Percentiles rank a stretch among this genome's conserved stretches.
Evolutionary conservation across 2,113 vertebrate genomes (phyloP).

Genomic region (Macquaria australasica): DNA sequence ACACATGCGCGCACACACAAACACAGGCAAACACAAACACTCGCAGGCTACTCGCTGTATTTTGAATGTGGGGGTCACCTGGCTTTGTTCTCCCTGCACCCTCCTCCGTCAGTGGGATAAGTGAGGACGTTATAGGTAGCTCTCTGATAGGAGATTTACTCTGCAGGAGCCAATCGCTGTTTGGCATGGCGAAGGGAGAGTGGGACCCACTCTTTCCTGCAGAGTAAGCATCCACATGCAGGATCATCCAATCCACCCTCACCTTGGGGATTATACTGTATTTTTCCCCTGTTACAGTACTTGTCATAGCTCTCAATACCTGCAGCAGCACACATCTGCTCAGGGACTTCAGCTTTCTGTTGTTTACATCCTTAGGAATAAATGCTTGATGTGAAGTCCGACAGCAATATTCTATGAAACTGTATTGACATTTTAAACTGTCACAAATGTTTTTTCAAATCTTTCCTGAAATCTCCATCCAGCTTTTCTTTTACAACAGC

Average conservation of each 20-base stretch:
- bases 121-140: conserved; percentile 48
- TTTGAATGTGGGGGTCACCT: conserved; percentile 73
- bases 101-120: conserved; percentile 56
- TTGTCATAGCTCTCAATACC: conserved; percentile 47
- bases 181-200: conserved; percentile 66
- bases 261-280: conserved; percentile 75
- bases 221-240: conserved; percentile 79
- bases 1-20: conserved; percentile 12
- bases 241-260: conserved; percentile 73
- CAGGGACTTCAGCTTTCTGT: conserved; percentile 1
- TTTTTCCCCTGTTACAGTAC: conserved; percentile 44
- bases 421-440: not conserved
- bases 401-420: not conserved
- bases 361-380: conserved; percentile 38
- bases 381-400: not conserved
- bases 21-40: conserved; percentile 15
- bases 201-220: conserved; percentile 72
- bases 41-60: conserved; percentile 42
- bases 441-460: not conserved
- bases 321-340: conserved; percentile 54
- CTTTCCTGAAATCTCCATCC: not conserved
- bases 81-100: conserved; percentile 65
- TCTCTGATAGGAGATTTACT: conserved; percentile 74
- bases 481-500: not conserved
- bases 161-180: conserved; percentile 69